Percentiles rank a stretch among this genome's conserved stretches.
Evolutionary conservation across 1,140 invertebrate species (phyloP).

Genomic region (Diuraphis noxia): DNA sequence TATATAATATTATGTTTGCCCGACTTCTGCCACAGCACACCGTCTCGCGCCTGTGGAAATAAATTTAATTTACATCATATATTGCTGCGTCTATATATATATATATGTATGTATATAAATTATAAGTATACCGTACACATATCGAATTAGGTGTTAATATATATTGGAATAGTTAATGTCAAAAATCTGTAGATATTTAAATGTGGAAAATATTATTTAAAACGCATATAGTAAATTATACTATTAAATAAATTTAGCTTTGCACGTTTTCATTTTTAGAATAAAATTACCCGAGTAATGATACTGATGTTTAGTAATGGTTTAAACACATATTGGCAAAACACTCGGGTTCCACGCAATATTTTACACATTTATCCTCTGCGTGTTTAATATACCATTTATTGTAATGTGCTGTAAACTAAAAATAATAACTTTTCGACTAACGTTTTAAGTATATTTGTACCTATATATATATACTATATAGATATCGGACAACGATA

Average conservation of each 20-base stretch:
- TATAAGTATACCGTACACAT: background rate
- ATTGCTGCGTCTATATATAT: background rate
- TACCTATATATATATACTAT: background rate
- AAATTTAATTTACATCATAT: constrained; percentile 16
- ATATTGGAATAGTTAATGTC: constrained; percentile 3
- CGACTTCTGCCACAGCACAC: background rate
- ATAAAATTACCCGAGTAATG: background rate
- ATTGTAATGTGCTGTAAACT: background rate
- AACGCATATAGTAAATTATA: background rate
- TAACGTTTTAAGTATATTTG: background rate
- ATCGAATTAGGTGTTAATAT: background rate
- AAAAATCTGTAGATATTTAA: background rate
- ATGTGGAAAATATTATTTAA: constrained; percentile 12
- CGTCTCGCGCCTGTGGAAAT: background rate
- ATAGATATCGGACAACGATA: background rate
- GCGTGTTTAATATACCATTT: background rate
- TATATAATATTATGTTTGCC: background rate
- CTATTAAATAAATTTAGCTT: constrained; percentile 17
- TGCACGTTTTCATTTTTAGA: constrained; percentile 31
- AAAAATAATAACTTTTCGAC: background rate
- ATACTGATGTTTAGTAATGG: constrained; percentile 23
- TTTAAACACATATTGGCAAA: constrained; percentile 19
- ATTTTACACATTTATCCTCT: background rate
- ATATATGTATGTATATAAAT: background rate
- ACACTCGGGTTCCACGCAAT: background rate